Base-by-base conservation (phyloP, 2,113 vertebrate species). In the Collichthys lucidus region DNA sequence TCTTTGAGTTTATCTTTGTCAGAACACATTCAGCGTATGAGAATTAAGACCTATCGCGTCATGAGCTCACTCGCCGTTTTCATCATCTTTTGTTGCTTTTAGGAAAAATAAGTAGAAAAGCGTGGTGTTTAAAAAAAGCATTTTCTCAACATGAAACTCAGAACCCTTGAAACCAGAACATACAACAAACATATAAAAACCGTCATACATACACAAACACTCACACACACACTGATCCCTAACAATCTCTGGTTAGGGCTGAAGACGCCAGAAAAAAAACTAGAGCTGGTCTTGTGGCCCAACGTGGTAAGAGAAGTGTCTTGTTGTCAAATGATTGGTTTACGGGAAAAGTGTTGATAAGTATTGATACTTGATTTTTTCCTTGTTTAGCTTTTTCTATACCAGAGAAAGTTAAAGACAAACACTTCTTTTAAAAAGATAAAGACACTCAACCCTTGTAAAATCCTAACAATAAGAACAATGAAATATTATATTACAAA, bases 71-170 rank as follows among this genome's bases (percentile, higher is more conserved):
- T 60, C n/a, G 60, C 49, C 40, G n/a, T 68, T 68, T 11, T 47
- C 73, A 59, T 42, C 46, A 60, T 44, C 69, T 76, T 69, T 77
- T 82, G 77, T 87, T 73, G 78, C 73, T 82, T 90, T 89, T 80
- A 79, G 69, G 64, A 87, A 85, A 85, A 82, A 76, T 74, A 82
- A 65, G 50, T 88, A 87, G 14, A 91, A 91, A 91, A 88, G 11
- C 20, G 42, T 55, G 26, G 1, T 10, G 24, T 82, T n/a, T 73
- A 81, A 75, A 85, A 84, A 85, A 84, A 91, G 80, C 52, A 65
- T 62, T 63, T 47, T 67, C 40, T 80, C 67, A 61, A 68, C 60
- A 68, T n/a, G 10, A 77, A n/a, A 24, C 14, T 74, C 24, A 50
- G 40, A 63, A 40, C 20, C n/a, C 16, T 29, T 62, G 29, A 62